Evolutionary conservation across 2,888 invertebrate genomes (phyloP).

Genomic region (Coenonympha glycerion): DNA sequence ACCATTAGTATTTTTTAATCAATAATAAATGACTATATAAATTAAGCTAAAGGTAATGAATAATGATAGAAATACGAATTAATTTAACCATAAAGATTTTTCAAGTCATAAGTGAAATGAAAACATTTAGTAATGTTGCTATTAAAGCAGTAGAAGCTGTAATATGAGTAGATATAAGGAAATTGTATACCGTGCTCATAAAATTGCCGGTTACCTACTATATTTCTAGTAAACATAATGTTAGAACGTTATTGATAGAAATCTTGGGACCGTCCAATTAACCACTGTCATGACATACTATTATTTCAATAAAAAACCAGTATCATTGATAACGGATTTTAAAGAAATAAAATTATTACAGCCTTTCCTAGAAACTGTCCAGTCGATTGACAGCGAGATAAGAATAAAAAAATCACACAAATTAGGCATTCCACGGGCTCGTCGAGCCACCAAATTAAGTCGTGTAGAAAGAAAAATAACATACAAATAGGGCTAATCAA

Average conservation of each 20-base stretch:
- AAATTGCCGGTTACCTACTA: neutral
- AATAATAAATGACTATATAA: no score
- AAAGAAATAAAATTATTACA: neutral
- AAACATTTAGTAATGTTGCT: neutral
- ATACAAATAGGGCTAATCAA: constrained; percentile 68
- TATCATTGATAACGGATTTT: constrained; percentile 4
- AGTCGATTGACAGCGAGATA: constrained; percentile 20
- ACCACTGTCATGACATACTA: neutral
- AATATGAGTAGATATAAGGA: neutral
- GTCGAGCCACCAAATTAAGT: constrained; percentile 65
- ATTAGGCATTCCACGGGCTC: constrained; percentile 43
- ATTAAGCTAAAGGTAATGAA: no score
- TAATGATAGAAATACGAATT: no score
- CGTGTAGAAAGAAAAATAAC: constrained; percentile 59
- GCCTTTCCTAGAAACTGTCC: constrained; percentile 19
- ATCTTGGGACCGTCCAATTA: constrained; percentile 5
- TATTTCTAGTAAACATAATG: neutral
- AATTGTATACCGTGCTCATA: constrained; percentile 5
- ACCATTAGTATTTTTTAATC: no score
- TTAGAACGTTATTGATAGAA: constrained; percentile 6
- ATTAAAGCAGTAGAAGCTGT: neutral
- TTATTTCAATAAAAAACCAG: constrained; percentile 10
- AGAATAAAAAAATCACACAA: constrained; percentile 24
- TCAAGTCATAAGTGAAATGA: neutral
- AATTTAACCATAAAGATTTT: neutral